Base-by-base conservation (phyloP, 92 coral and sea anemone genomes). In the Galaxea fascicularis region DNA sequence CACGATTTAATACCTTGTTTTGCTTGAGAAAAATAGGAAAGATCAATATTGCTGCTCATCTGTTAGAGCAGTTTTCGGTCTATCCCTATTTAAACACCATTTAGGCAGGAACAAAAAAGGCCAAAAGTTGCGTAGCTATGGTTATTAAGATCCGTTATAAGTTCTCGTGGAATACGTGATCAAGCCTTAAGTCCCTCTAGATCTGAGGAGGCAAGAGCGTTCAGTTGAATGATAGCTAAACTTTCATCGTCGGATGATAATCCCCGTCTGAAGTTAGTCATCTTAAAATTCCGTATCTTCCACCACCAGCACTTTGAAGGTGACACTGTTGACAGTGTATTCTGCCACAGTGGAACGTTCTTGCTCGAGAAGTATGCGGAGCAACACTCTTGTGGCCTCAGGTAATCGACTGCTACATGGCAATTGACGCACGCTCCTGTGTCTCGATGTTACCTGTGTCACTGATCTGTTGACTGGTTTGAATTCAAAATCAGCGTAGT, bases 281-380 rank as follows among this genome's bases (percentile, higher is more conserved):
- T 35, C 68, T 59, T 57, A 76, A 31, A 78, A 73, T 17, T 78
- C 83, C 14, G 83, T 78, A 28, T 78, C 83, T 51, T 78, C 83
- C 27, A 78, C 83, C 57, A 78, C 83, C 10, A 78, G 49, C 46
- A 78, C 83, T 47, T 78, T 78, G 28, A 78, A 78, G 28, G 83
- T 78, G 60, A 65, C 83, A 28, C 83, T 78, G 24, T 78, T 65
- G 25, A 78, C 65, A 45, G 83, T 78, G 26, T 78, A 78, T 65
- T 78, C 83, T 18, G 65, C 60, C 44, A 78, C 27, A 8, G 83
- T 78, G 31, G 56, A 78, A 13, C 73, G 72, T 78, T 78, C 83
- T 47, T 78, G 83, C 26, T 78, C 74, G 20, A 60, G 49, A 21
- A 78, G 83, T 78, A 78, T 78, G 46, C 65, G 83, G 12, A 78